Base-by-base conservation (phyloP, 2,888 invertebrate genomes). In the Dynastes maya region DNA sequence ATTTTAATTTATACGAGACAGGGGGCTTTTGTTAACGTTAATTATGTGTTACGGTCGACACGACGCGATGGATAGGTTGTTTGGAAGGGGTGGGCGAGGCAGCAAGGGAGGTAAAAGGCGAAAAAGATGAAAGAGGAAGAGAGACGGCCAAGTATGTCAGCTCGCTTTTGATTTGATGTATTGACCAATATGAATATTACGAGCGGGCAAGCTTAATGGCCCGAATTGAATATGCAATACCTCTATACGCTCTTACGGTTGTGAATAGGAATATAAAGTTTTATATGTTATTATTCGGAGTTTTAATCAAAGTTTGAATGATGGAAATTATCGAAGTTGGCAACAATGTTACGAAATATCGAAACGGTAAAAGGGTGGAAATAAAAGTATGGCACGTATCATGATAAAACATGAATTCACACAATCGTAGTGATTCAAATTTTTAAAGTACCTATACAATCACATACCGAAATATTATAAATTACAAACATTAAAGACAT, bases 1-100 rank as follows among this genome's bases (percentile, higher is more conserved):
- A 81, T 81, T 84, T 83, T 85, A 86, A 86, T 86, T 86, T 85
- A 85, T 85, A 85, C 84, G 80, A 80, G 82, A 83, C 83, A 83
- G 84, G 58, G 76, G 55, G 78, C 75, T 76, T 77, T 79, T 79
- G 79, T 79, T 75, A 58, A 58, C 74, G 79, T 79, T 79, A 79
- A 79, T 79, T 79, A 77, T 77, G 68, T 79, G 71, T 77, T 71
- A 64, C 71, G 77, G 55, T 49, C 45, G 71, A 71, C 71, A 71
- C 71, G 40, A 68, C 68, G 45, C 27, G 68, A 68, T 68, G 68
- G 49, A 68, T 68, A n/a, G 45, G 53, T 53, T 11, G 45, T 45
- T 8, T 4, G 40, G 65, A 64, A n/a, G 16, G 65, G 16, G 65
- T 8, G 40, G 37, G 16, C 65, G 65, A 13, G 40, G 37, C 45